Percentiles rank a stretch among this genome's conserved stretches.
These are phyloP conservation scores for Leuctra nigra DNA, from an alignment of 2,888 invertebrate species.

Conservation along the genomic window DNA sequence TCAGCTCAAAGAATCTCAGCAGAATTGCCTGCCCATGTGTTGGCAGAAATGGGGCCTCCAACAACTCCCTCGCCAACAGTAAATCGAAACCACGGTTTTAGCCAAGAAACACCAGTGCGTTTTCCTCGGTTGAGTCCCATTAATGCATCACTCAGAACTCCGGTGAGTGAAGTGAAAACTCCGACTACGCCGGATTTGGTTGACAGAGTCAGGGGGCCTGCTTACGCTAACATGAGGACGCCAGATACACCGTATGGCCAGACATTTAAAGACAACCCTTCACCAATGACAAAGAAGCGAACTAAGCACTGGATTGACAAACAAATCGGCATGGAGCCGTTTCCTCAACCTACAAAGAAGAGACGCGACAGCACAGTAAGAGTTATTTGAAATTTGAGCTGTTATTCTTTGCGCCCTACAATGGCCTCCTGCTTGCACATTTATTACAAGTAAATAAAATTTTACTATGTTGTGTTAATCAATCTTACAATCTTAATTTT, in stretches of 20 bases:
- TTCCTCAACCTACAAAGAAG: neutral
- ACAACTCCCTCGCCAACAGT: neutral
- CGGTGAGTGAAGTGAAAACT: neutral
- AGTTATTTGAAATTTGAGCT: too few species aligned
- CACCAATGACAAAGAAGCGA: constrained; percentile 45
- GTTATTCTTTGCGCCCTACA: too few species aligned
- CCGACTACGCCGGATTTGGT: constrained; percentile 28
- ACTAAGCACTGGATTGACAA: constrained; percentile 43
- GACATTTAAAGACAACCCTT: constrained; percentile 44
- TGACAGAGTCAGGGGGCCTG: too few species aligned
- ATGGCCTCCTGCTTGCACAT: too few species aligned
- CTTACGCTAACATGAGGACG: constrained; percentile 44
- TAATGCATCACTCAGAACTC: neutral
- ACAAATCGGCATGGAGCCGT: constrained; percentile 35
- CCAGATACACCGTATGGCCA: constrained; percentile 51
- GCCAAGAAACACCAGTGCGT: constrained; percentile 22
- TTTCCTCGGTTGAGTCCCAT: neutral
- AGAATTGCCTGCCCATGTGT: neutral
- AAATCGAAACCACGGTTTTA: constrained; percentile 9
- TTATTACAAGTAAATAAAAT: too few species aligned
- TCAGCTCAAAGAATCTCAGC: too few species aligned
- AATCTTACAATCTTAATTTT: too few species aligned
- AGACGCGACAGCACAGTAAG: neutral
- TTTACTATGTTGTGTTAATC: too few species aligned
- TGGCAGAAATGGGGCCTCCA: constrained; percentile 5